A percentile compares a stretch with the other conserved stretches of the same genome.
These are phyloP conservation scores for Harpegnathos saltator DNA, from an alignment of 1,140 invertebrate genomes.

Conservation along the genomic window DNA sequence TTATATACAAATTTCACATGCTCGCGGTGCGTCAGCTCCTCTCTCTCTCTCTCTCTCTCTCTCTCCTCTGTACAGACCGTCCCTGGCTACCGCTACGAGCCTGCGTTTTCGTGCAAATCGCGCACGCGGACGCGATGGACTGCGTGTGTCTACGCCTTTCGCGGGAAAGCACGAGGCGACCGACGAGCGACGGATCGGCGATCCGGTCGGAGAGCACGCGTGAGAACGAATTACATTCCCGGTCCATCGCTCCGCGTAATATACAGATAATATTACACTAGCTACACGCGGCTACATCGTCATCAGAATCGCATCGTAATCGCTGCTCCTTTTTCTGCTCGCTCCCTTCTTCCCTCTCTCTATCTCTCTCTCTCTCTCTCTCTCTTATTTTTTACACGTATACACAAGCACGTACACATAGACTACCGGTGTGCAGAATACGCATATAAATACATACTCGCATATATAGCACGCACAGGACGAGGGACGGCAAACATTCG, in stretches of 20 bases:
- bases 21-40: no score
- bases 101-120: conserved; percentile 3
- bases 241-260: conserved; percentile 65
- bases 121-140: background rate
- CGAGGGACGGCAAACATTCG: background rate
- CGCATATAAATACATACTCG: conserved; percentile 9
- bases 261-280: conserved; percentile 74
- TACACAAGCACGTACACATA: conserved; percentile 66
- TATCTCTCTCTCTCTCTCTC: conserved; percentile 6
- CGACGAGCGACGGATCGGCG: conserved; percentile 26
- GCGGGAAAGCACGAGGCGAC: conserved; percentile 28
- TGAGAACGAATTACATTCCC: conserved; percentile 57
- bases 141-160: conserved; percentile 2
- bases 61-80: background rate
- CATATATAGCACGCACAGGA: conserved; percentile 22
- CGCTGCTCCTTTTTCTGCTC: no score
- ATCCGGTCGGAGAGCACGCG: conserved; percentile 49
- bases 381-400: conserved; percentile 66
- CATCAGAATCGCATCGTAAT: conserved; percentile 57
- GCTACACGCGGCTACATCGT: conserved; percentile 60
- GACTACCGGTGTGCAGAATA: conserved; percentile 47
- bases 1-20: no score
- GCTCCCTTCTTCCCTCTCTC: no score
- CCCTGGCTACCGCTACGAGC: conserved; percentile 1
- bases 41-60: no score